These are phyloP conservation scores for Fopius arisanus DNA, from an alignment of 1,140 invertebrate genomes.

Conservation along the genomic window DNA sequence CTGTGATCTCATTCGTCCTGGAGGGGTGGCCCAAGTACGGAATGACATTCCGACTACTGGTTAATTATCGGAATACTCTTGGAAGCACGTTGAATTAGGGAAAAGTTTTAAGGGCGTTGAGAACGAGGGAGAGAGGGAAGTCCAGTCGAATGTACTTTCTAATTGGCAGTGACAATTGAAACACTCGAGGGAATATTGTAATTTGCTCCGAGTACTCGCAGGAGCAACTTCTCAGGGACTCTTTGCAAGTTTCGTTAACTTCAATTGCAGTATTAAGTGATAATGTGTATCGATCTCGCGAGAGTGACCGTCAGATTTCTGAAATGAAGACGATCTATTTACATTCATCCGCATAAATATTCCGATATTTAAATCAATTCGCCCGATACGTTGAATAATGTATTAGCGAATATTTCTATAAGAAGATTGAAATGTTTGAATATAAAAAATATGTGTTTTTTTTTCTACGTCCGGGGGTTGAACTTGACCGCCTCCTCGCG, in stretches of 20 bases:
- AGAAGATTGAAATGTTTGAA: too few species aligned
- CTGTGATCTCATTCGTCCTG: not conserved
- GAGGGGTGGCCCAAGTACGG: not conserved
- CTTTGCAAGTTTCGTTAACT: not conserved
- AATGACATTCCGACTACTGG: not conserved
- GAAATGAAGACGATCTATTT: too few species aligned
- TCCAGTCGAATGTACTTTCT: not conserved
- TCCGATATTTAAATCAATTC: too few species aligned
- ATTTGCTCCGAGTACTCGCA: not conserved
- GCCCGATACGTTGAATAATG: too few species aligned
- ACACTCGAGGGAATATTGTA: not conserved
- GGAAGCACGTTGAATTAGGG: slow-evolving; percentile 10
- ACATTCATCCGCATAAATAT: too few species aligned
- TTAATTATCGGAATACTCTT: slow-evolving; percentile 20
- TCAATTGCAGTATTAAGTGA: not conserved
- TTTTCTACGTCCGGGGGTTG: too few species aligned
- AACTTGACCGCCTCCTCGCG: not conserved
- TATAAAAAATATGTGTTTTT: too few species aligned
- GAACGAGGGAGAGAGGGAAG: not conserved
- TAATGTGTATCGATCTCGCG: too few species aligned
- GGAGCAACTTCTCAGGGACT: not conserved
- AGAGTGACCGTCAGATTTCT: too few species aligned
- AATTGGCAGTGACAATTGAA: slow-evolving; percentile 19
- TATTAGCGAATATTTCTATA: too few species aligned
- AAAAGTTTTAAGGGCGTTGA: slow-evolving; percentile 5